Conservation (phyloP, 2,113 vertebrate genomes). For the Nothocercus julius region DNA sequence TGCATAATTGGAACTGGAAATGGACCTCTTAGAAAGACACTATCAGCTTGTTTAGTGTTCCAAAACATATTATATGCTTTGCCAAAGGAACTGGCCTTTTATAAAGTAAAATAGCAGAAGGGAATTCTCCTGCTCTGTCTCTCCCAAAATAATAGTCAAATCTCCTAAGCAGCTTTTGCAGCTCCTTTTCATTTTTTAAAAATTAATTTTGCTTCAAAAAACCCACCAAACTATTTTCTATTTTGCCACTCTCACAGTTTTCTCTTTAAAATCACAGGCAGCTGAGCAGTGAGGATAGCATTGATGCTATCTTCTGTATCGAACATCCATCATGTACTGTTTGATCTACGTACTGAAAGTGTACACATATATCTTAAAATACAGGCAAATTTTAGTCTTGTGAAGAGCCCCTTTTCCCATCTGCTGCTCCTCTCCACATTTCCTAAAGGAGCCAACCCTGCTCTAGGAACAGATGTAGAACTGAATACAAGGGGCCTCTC, state of each 20-base stretch:
- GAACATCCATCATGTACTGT: neutral
- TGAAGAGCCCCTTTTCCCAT: neutral
- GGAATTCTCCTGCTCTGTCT: neutral
- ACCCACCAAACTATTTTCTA: neutral
- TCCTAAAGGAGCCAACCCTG: neutral
- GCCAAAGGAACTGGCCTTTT: neutral
- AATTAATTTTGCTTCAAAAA: neutral
- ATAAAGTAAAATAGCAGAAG: neutral
- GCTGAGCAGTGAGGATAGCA: neutral
- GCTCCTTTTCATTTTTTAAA: neutral
- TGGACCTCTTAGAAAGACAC: neutral
- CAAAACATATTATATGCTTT: neutral
- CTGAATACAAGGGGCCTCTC: neutral
- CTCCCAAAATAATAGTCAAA: neutral
- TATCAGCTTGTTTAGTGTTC: neutral
- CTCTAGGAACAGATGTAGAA: neutral
- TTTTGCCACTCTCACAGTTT: neutral
- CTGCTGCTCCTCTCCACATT: neutral
- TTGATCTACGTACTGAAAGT: neutral
- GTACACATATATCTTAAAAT: neutral
- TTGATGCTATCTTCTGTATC: neutral
- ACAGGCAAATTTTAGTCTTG: neutral
- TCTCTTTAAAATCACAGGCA: neutral
- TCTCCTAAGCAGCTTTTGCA: neutral
- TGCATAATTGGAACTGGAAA: neutral